A percentile compares a stretch with the other conserved stretches of the same genome.
Conservation (phyloP, 2,797 vertebrate species). For the Pyrocephalus nanus region DNA sequence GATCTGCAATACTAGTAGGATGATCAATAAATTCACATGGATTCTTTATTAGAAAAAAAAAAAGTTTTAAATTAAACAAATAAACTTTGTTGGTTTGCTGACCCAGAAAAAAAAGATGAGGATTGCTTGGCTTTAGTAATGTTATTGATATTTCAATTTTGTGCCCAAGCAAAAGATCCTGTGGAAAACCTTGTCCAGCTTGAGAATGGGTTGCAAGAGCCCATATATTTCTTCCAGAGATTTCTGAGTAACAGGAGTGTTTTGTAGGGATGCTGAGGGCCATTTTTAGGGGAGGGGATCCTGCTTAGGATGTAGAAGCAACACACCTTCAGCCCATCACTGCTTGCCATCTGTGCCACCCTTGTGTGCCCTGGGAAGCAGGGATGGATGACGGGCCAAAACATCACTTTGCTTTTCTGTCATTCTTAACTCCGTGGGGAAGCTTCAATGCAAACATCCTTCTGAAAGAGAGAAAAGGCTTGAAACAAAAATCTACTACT, state of each 20-base stretch:
- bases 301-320: not conserved
- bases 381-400: fast-evolving
- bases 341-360: fast-evolving
- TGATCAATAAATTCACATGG: not conserved
- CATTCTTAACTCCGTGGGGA: not conserved
- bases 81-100: not conserved
- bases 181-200: not conserved
- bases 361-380: fast-evolving
- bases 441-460: not conserved
- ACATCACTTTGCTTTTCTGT: not conserved
- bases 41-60: not conserved
- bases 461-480: not conserved
- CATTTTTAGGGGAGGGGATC: not conserved
- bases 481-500: not conserved
- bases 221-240: fast-evolving
- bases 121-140: not conserved
- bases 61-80: not conserved
- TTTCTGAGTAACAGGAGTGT: not conserved
- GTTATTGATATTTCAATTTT: not conserved
- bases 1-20: not conserved
- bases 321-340: not conserved
- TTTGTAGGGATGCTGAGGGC: not conserved
- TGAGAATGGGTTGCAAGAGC: not conserved
- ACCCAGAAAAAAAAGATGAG: not conserved
- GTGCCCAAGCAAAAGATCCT: not conserved